Percentiles rank a stretch among this genome's conserved stretches.
phyloP scores from a whole-genome alignment of 2,113 vertebrate species.

The Microtus montanus region DNA sequence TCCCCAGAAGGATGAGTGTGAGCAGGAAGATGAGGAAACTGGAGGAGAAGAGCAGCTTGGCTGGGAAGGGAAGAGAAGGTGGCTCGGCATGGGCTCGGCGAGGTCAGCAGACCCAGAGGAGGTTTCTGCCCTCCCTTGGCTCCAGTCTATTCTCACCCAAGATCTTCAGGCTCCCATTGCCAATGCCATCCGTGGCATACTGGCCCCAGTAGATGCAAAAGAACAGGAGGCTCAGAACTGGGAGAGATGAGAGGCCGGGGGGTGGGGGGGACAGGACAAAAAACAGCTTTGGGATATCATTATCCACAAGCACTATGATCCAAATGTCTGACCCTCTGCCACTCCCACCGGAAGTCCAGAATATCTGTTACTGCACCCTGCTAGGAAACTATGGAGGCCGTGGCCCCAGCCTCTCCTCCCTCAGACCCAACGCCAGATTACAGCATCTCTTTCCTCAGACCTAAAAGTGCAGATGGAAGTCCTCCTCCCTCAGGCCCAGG shows the following conservation, averaged over 20 bases:
- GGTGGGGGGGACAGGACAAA: background rate
- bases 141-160: constrained; percentile 87
- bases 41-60: constrained; percentile 95
- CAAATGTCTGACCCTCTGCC: background rate
- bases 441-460: background rate
- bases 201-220: constrained; percentile 95
- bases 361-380: background rate
- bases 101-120: background rate
- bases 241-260: background rate
- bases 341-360: background rate
- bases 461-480: background rate
- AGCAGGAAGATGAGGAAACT: constrained; percentile 95
- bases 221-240: constrained; percentile 94
- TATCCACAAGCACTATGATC: background rate
- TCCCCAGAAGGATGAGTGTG: constrained; percentile 94
- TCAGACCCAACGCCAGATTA: background rate
- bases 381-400: background rate
- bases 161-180: constrained; percentile 92
- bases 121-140: background rate
- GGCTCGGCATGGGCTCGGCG: background rate
- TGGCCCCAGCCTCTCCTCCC: background rate
- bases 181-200: constrained; percentile 92
- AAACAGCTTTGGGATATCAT: background rate
- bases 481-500: background rate
- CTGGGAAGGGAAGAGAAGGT: constrained; percentile 82